Percentiles rank a stretch among this genome's conserved stretches.
Conservation (phyloP, 2,113 vertebrate genomes). For the Lycocorax pyrrhopterus region DNA sequence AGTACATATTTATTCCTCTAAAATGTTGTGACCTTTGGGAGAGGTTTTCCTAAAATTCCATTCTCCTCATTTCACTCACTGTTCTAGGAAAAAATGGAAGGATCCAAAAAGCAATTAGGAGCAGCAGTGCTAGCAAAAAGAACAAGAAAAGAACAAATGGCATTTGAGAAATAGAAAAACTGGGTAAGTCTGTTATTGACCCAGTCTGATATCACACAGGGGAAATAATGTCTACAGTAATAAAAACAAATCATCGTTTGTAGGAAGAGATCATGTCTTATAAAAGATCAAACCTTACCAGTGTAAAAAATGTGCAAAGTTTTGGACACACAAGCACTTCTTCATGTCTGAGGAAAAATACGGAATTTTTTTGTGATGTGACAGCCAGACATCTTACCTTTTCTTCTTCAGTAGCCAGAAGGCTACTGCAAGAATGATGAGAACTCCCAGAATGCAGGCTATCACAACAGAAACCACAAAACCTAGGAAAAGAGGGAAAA, state of each 20-base stretch:
- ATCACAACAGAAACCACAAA: conserved; percentile 71
- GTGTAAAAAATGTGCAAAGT: neutral
- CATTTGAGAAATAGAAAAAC: neutral
- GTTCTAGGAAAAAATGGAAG: neutral
- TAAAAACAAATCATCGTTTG: neutral
- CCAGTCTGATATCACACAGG: neutral
- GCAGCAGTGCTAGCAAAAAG: neutral
- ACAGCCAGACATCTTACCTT: conserved; percentile 72
- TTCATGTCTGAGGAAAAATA: neutral
- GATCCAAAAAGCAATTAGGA: neutral
- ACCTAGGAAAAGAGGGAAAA: conserved; percentile 69
- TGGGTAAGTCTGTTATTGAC: neutral
- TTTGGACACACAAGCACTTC: neutral
- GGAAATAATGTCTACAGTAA: neutral
- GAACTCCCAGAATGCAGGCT: conserved; percentile 70
- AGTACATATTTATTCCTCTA: neutral
- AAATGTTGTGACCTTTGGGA: neutral
- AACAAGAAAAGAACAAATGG: neutral
- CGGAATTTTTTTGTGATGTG: neutral
- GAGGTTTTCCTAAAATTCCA: neutral
- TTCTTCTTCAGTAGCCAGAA: conserved; percentile 77
- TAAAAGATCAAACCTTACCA: neutral
- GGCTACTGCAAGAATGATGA: conserved; percentile 65
- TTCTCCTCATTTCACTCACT: neutral
- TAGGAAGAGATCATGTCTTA: neutral